phyloP scores from a whole-genome alignment of 2,797 vertebrate species.

The Sebastes kiyomatsui region DNA sequence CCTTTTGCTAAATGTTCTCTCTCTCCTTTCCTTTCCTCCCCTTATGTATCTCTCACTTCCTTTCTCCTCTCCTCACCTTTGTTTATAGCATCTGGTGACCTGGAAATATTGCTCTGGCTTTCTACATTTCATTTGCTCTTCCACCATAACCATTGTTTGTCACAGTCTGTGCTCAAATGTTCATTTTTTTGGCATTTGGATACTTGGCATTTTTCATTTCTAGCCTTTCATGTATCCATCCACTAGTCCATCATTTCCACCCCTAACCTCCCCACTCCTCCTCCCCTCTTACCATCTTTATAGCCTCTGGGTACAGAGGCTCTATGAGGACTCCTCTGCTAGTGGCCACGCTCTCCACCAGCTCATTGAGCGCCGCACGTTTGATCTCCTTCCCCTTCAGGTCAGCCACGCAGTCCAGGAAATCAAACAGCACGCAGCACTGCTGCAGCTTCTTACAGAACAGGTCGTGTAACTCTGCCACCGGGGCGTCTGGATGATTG shows the following conservation, averaged over 20 bases:
- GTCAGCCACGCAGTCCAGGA: constrained; percentile 94
- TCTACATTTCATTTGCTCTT: neutral
- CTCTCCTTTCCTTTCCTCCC: neutral
- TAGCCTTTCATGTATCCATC: neutral
- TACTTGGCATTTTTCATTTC: neutral
- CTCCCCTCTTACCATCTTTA: constrained; percentile 87
- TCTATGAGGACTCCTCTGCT: constrained; percentile 93
- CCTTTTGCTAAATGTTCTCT: constrained; percentile 1
- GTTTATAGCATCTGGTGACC: constrained; percentile 1
- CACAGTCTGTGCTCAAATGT: neutral
- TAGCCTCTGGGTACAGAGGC: constrained; percentile 92
- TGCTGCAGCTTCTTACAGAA: constrained; percentile 96
- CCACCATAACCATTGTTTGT: neutral
- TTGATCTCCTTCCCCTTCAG: constrained; percentile 96
- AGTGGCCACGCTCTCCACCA: constrained; percentile 93
- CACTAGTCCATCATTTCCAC: neutral
- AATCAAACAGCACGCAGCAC: constrained; percentile 93
- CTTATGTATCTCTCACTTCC: neutral
- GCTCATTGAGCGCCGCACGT: constrained; percentile 90
- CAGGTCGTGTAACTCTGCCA: constrained; percentile 91
- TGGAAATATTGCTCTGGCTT: constrained; percentile 7
- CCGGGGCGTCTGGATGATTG: constrained; percentile 84
- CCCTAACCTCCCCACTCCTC: neutral
- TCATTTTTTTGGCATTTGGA: neutral
- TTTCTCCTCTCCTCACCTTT: constrained; percentile 1